Evolutionary conservation across 2,888 invertebrate genomes (phyloP).

Genomic region (Chironomus tentans): DNA sequence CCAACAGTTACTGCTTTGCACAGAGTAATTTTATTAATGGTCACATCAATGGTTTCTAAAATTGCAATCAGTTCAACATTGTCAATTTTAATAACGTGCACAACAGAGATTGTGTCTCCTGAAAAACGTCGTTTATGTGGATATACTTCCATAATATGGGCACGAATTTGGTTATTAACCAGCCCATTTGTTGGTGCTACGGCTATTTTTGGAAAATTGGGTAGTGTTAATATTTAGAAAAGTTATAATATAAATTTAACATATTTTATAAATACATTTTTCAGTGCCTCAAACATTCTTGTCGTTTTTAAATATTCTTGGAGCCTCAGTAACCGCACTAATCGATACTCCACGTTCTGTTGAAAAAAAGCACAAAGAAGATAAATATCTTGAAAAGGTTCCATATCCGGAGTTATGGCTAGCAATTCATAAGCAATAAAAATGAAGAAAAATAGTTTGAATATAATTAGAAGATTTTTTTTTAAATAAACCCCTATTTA

Average conservation of each 20-base stretch:
- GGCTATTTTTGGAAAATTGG: conserved; percentile 5
- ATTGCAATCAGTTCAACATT: conserved; percentile 41
- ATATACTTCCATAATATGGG: conserved; percentile 41
- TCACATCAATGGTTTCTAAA: conserved; percentile 40
- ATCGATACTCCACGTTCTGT: conserved; percentile 14
- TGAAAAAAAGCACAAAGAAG: neutral
- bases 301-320: conserved; percentile 14
- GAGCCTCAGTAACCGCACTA: conserved; percentile 3
- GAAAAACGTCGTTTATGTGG: conserved; percentile 38
- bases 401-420: conserved; percentile 1
- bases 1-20: conserved; percentile 1
- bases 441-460: neutral
- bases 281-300: conserved; percentile 16
- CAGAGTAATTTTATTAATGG: conserved; percentile 37
- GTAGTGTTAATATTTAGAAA: too few relatives aligned
- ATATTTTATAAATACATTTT: neutral
- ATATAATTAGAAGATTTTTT: neutral
- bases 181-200: conserved; percentile 39
- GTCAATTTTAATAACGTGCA: conserved; percentile 41
- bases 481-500: too few relatives aligned
- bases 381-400: neutral
- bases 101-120: conserved; percentile 39
- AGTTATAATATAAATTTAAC: neutral
- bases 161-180: conserved; percentile 39
- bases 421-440: neutral